A percentile compares a stretch with the other conserved stretches of the same genome.
Conservation (phyloP, 2,113 vertebrate species). For the Numenius arquata region DNA sequence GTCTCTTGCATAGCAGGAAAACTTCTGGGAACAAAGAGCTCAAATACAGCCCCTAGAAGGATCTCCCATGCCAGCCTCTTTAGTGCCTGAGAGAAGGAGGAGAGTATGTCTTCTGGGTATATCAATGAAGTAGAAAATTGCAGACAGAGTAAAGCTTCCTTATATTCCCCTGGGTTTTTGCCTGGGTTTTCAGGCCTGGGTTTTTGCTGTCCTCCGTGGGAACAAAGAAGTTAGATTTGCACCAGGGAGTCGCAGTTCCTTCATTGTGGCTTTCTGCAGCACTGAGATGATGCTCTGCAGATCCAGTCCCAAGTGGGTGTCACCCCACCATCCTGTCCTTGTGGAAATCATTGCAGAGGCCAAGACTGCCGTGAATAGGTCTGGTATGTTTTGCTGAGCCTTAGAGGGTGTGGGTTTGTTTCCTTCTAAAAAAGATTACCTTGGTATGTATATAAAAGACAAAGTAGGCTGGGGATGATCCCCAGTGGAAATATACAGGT, state of each 20-base stretch:
- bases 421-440: background rate
- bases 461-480: background rate
- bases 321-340: background rate
- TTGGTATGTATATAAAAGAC: background rate
- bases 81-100: background rate
- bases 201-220: background rate
- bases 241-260: background rate
- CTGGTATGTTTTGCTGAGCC: background rate
- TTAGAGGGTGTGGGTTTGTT: background rate
- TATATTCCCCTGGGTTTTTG: background rate
- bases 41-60: background rate
- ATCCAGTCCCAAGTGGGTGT: no score
- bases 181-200: background rate
- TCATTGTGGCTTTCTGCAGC: background rate
- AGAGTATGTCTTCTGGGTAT: background rate
- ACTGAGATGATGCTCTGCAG: rapidly evolving
- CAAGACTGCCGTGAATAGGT: rapidly evolving
- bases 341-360: background rate
- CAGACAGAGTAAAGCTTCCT: background rate
- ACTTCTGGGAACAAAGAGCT: background rate
- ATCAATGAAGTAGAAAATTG: background rate
- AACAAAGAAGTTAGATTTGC: background rate
- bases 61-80: background rate
- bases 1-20: background rate
- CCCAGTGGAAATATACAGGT: background rate